Percentiles rank a stretch among this genome's conserved stretches.
Conservation (phyloP, 1,140 invertebrate species). For the Charaxes varanes region DNA sequence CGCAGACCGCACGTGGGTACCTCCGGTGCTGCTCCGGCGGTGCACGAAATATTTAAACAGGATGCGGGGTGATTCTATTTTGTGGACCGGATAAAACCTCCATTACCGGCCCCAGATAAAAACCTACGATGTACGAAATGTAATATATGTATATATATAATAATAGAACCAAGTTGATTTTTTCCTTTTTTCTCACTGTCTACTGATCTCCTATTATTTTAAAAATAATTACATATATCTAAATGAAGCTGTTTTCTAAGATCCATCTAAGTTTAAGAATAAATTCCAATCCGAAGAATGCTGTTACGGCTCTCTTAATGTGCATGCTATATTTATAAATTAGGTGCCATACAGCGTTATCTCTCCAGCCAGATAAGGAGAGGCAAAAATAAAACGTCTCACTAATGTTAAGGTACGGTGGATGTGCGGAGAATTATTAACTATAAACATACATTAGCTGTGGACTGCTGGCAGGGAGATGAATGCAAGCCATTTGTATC, state of each 20-base stretch:
- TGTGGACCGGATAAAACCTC: constrained; percentile 17
- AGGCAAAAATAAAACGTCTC: neutral
- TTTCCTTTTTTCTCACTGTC: neutral
- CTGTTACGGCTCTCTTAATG: too few relatives aligned
- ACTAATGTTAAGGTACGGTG: constrained; percentile 2
- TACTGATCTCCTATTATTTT: neutral
- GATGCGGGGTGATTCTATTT: constrained; percentile 15
- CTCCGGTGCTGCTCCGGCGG: constrained; percentile 9
- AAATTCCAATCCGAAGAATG: too few relatives aligned
- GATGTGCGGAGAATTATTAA: constrained; percentile 39
- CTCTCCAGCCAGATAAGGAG: too few relatives aligned
- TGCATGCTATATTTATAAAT: too few relatives aligned
- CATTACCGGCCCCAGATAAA: constrained; percentile 3
- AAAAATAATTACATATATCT: too few relatives aligned
- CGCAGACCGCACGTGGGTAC: constrained; percentile 16
- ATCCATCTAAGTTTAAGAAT: too few relatives aligned
- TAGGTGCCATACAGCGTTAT: neutral
- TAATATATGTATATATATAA: constrained; percentile 4
- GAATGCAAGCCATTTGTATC: constrained; percentile 41
- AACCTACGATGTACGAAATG: neutral
- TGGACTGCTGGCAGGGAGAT: constrained; percentile 40
- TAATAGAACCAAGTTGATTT: neutral
- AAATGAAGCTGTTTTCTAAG: too few relatives aligned
- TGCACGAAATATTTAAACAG: constrained; percentile 19
- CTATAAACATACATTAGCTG: constrained; percentile 51